phyloP scores from a whole-genome alignment of 2,888 invertebrate genomes.

The Leucozona laternaria region DNA sequence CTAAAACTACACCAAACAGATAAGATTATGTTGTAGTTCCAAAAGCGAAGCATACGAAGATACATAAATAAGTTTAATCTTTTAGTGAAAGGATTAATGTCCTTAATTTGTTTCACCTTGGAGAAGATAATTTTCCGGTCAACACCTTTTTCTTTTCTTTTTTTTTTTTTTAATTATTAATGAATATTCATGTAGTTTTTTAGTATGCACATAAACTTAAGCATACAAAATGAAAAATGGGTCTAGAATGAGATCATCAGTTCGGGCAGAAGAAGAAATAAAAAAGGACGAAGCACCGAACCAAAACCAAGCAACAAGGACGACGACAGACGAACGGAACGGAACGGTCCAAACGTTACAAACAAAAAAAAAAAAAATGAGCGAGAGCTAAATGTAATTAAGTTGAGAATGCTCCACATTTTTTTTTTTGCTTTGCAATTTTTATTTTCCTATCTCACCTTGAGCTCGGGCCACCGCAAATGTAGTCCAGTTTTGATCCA shows the following conservation, averaged over 20 bases:
- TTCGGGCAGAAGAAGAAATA: conserved; percentile 16
- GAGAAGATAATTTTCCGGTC: conserved; percentile 67
- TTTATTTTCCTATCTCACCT: conserved; percentile 45
- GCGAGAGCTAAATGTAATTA: conserved; percentile 68
- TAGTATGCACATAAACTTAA: conserved; percentile 63
- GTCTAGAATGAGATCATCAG: conserved; percentile 54
- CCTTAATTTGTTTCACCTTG: conserved; percentile 69
- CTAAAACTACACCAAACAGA: no score
- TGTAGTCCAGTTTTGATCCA: conserved; percentile 63
- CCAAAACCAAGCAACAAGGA: background rate
- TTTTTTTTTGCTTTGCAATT: conserved; percentile 37
- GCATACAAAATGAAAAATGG: conserved; percentile 65
- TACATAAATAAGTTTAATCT: background rate
- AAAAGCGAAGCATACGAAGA: background rate
- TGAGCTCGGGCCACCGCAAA: conserved; percentile 50
- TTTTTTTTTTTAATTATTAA: conserved; percentile 59
- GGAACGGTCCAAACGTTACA: background rate
- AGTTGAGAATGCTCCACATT: conserved; percentile 65
- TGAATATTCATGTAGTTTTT: conserved; percentile 72
- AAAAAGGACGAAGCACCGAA: background rate
- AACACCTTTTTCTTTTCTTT: conserved; percentile 65
- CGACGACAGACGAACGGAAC: background rate
- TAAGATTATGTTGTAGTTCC: background rate
- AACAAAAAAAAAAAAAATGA: conserved; percentile 29
- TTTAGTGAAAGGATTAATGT: conserved; percentile 23